A percentile compares a stretch with the other conserved stretches of the same genome.
These are phyloP conservation scores for Apeltes quadracus DNA, from an alignment of 2,113 vertebrate species.

Conservation along the genomic window DNA sequence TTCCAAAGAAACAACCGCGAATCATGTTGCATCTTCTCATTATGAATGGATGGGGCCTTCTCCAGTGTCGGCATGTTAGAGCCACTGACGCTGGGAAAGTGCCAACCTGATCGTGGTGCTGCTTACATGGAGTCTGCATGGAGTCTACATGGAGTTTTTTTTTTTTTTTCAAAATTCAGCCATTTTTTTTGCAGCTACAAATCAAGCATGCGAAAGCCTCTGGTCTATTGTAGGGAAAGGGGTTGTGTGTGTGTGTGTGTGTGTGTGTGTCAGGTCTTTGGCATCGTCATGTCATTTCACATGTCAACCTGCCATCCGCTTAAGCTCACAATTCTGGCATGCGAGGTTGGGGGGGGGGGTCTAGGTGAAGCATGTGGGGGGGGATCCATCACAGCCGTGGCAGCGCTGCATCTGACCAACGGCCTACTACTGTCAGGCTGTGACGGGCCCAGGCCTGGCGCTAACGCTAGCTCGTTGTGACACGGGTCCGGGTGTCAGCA, in stretches of 20 bases:
- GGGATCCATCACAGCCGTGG: slow-evolving; percentile 58
- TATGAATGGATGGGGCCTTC: slow-evolving; percentile 64
- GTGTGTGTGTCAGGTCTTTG: slow-evolving; percentile 54
- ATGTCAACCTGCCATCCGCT: slow-evolving; percentile 53
- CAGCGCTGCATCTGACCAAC: slow-evolving; percentile 66
- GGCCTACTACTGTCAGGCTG: slow-evolving; percentile 77
- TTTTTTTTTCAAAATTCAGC: slow-evolving; percentile 6
- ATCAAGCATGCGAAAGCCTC: slow-evolving; percentile 25
- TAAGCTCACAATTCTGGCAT: slow-evolving; percentile 21
- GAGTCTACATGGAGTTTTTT: slow-evolving; percentile 50
- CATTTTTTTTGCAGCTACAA: slow-evolving; percentile 27
- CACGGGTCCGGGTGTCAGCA: slow-evolving; percentile 71
- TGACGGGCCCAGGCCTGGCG: slow-evolving; percentile 42
- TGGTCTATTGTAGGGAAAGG: slow-evolving; percentile 16
- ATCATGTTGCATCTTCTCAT: slow-evolving; percentile 60
- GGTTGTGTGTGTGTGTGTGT: slow-evolving; percentile 23
- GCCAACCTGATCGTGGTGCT: slow-evolving; percentile 59
- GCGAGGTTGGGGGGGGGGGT: not conserved
- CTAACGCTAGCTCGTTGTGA: slow-evolving; percentile 69
- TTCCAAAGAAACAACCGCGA: slow-evolving; percentile 38
- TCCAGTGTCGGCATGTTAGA: slow-evolving; percentile 58
- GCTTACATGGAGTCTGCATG: slow-evolving; percentile 60
- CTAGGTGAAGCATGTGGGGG: slow-evolving; percentile 38
- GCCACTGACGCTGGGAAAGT: slow-evolving; percentile 41
- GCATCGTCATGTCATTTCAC: slow-evolving; percentile 57